A percentile compares a stretch with the other conserved stretches of the same genome.
phyloP scores from a whole-genome alignment of 2,888 invertebrate genomes.

The Proisotoma minuta region DNA sequence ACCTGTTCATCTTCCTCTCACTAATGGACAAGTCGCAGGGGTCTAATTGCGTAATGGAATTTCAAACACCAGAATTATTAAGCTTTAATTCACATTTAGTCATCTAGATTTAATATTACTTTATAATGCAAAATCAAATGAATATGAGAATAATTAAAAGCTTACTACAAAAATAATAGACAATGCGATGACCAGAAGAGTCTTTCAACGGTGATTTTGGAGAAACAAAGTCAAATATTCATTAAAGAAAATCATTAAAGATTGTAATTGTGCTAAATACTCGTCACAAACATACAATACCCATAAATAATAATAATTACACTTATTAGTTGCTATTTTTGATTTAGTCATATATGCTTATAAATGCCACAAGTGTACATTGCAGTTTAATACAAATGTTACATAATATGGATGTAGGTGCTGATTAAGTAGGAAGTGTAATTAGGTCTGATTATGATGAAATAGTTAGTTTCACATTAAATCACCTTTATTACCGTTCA shows the following conservation, averaged over 20 bases:
- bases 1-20: conserved; percentile 38
- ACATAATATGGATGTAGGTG: neutral
- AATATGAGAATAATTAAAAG: neutral
- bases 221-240: neutral
- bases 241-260: neutral
- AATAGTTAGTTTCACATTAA: too few relatives aligned
- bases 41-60: conserved; percentile 27
- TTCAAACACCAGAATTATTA: too few relatives aligned
- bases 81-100: too few relatives aligned
- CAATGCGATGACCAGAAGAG: neutral
- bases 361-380: neutral
- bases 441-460: neutral
- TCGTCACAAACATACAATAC: too few relatives aligned
- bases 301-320: neutral
- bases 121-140: neutral
- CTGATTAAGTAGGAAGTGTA: neutral
- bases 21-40: conserved; percentile 43
- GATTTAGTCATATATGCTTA: neutral
- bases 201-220: conserved; percentile 3
- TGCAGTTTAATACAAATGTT: neutral
- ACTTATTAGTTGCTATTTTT: neutral
- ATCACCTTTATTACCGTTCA: too few relatives aligned
- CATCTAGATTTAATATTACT: too few relatives aligned
- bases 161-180: neutral
- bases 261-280: too few relatives aligned